Evolutionary conservation across 2,113 vertebrate species (phyloP), one percentile per base, ranked within the genome.

Genomic region (Cryptotis parvus): DNA sequence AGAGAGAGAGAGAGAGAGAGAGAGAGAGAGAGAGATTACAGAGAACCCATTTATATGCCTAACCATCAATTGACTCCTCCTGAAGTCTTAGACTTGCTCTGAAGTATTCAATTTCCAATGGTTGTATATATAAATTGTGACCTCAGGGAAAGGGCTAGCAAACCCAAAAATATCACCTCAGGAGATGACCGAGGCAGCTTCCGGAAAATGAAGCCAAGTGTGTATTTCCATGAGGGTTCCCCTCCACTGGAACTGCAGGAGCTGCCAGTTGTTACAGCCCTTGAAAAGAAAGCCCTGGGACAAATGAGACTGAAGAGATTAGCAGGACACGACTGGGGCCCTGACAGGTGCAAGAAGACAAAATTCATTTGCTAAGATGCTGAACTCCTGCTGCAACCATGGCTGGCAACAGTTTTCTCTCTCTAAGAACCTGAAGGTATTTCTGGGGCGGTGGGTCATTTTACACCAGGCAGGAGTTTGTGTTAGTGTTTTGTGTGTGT

Each of bases 31-130:
- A 78, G 49, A 68, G 80, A 85, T 88, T 81, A 95, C 87, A 94
- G 93, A 96, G 90, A 86, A 70, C 65, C 78, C 31, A 93, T 94
- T 96, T 93, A 93, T 96, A 95, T 95, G 91, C 84, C 73, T 49
- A 92, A 87, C 83, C 55, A 75, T 77, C 55, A 39, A 73, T 78
- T 87, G 66, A 63, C n/a, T 88, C 77, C 55, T 83, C 69, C 69
- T 58, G 45, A 41, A 90, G 73, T 58, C 74, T 75, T 18, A 68
- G 74, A 31, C 89, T 92, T 72, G 14, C 52, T 79, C 74, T 93
- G 82, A 91, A 84, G 66, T 77, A 93, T 87, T 89, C 69, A 87
- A 29, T 22, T 31, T 27, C 31, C 26, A 31, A 65, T 0, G 22
- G 41, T 33, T 81, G 39, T 43, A 33, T 90, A 93, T 74, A 33